Conservation (phyloP, 2,113 vertebrate species). For the Gallinago paraguaiae region DNA sequence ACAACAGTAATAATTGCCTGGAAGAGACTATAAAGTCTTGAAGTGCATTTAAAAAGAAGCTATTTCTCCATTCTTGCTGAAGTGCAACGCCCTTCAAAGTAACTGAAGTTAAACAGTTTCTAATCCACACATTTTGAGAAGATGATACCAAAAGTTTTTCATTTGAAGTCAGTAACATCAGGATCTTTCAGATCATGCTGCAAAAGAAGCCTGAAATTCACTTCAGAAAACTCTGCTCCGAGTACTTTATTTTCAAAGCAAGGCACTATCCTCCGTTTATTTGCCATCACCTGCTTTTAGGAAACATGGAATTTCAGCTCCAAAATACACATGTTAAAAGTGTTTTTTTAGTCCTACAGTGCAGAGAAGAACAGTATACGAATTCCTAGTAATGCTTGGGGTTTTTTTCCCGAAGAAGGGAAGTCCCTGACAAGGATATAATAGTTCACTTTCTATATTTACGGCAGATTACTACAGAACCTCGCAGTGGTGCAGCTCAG, state of each 20-base stretch:
- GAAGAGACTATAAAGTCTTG: background rate
- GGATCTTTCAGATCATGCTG: background rate
- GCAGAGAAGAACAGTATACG: background rate
- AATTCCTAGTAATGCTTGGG: background rate
- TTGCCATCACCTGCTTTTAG: background rate
- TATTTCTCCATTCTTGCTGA: too few relatives aligned
- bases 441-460: background rate
- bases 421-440: background rate
- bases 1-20: background rate
- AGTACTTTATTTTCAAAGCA: background rate
- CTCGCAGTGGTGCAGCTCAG: background rate
- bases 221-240: background rate
- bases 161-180: background rate
- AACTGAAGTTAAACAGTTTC: background rate
- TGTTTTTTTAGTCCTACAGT: background rate
- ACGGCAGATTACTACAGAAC: background rate
- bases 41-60: background rate
- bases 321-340: accelerated
- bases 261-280: background rate
- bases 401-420: background rate
- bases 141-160: background rate
- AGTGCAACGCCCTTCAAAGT: too few relatives aligned
- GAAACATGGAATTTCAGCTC: background rate
- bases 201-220: background rate
- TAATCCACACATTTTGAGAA: background rate